Evolutionary conservation across 1,140 invertebrate genomes (phyloP), one percentile per base, ranked within the genome.

Genomic region (Zaprionus africanus): DNA sequence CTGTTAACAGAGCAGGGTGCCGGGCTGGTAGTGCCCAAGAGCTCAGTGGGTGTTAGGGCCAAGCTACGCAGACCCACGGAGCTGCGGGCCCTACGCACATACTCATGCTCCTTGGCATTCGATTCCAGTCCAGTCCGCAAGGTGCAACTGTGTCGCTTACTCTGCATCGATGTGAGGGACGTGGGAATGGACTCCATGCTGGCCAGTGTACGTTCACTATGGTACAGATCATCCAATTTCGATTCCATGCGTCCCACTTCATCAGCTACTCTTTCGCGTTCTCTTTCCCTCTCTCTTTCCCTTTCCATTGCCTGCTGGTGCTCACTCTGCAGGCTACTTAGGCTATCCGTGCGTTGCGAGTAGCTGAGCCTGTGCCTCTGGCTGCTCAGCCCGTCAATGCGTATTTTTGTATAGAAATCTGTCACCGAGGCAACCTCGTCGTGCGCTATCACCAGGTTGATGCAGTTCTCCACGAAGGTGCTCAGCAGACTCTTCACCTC

Each of bases 401-500:
- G 82, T 24, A 92, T 92, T 81, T 92, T 92, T 31, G 92, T 92
- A 79, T 88, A 92, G 62, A 92, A 92, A 54, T 92, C 92, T 3
- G 91, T 91, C 5, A 92, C 85, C 1, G 91, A 85, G 22, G 91
- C 76, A 24, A 92, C 79, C 61, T 92, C 92, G 81, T 95, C 94
- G 80, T 95, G 94, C 5, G 94, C 94, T 90, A 95, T 94, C 17
- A 95, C 94, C 60, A 95, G 92, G 81, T 95, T 94, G 13, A 95
- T 94, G 67, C 87, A 88, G 75, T 93, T 93, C 59, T 92, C 80
- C 78, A 93, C 53, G 82, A 94, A 76, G 82, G 64, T 81, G 92
- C 93, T 88, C 57, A 94, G 70, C 86, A 91, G 67, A 81, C 94
- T 72, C 93, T 95, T 92, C 88, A 95, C 93, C 87, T 93, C 93